Base-by-base conservation (phyloP, 2,113 vertebrate species). In the Orycteropus afer region DNA sequence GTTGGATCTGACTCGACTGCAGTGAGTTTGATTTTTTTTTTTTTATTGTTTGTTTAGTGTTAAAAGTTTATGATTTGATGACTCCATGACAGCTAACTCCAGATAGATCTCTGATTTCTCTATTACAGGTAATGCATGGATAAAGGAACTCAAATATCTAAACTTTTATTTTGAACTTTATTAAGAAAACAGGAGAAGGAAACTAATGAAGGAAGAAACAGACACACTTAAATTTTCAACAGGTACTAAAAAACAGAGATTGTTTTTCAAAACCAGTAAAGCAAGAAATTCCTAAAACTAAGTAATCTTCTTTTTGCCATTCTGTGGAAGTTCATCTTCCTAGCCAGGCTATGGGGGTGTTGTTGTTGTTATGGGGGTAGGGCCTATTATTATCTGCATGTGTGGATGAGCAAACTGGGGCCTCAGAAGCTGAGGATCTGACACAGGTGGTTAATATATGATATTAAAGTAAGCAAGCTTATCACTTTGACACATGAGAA, bases 201-300 rank as follows among this genome's bases (percentile, higher is more conserved):
- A 53, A 55, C 42, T 65, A 59, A 53, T 29, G 7, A 78, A 82
- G 27, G n/a, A 4, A 81, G 59, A 93, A 95, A 29, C 40, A 84
- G 2, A 23, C 49, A 63, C 3, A 63, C 15, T 74, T 92, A 61
- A 74, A 89, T 59, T 94, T 86, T 91, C 57, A 89, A 49, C 25
- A 92, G 55, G 14, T n/a, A 20, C 34, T 84, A 45, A 85, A 53
- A 22, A 96, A 45, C 83, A 40, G 12, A 69, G 18, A 73, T 34
- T 78, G 91, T 82, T 94, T 32, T 94, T 89, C 17, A 88, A 94
- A 85, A 89, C 11, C 14, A 90, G 55, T 22, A 61, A 93, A 86
- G 29, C 2, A 91, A 91, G 47, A 83, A 17, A 76, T 93, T 93
- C 45, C 22, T 84, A 59, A 40, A 90, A 34, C 3, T 23, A 93